Conservation (phyloP, 2,888 invertebrate genomes). For the Tenthredo livida region DNA sequence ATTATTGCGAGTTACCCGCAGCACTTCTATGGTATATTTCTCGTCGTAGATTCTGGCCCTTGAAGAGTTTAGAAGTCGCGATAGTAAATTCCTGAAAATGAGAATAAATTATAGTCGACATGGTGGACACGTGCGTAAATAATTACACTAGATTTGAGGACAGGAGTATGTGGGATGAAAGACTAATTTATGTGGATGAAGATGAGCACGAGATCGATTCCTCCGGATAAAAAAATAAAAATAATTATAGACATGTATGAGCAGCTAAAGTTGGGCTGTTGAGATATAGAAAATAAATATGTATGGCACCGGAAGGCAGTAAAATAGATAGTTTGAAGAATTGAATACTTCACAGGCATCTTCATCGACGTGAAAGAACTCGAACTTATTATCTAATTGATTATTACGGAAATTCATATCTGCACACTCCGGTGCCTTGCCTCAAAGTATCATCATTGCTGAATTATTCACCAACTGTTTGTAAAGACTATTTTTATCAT, state of each 20-base stretch:
- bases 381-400: neutral
- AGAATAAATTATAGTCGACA: neutral
- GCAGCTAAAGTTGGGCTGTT: neutral
- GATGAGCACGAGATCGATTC: neutral
- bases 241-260: neutral
- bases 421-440: neutral
- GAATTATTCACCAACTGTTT: neutral
- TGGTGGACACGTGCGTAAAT: neutral
- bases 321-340: neutral
- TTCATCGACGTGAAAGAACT: neutral
- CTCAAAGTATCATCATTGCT: neutral
- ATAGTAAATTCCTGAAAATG: neutral
- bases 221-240: neutral
- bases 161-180: neutral
- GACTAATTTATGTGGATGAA: neutral
- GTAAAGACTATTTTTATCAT: neutral
- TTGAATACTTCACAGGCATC: neutral
- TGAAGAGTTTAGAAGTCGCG: neutral
- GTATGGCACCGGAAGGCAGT: neutral
- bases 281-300: neutral
- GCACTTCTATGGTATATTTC: neutral
- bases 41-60: neutral
- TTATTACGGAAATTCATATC: neutral
- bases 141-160: neutral
- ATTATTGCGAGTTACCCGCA: neutral